Evolutionary conservation across 2,888 invertebrate genomes (phyloP), one percentile per base, ranked within the genome.

Genomic region (Strigamia transsilvanica): DNA sequence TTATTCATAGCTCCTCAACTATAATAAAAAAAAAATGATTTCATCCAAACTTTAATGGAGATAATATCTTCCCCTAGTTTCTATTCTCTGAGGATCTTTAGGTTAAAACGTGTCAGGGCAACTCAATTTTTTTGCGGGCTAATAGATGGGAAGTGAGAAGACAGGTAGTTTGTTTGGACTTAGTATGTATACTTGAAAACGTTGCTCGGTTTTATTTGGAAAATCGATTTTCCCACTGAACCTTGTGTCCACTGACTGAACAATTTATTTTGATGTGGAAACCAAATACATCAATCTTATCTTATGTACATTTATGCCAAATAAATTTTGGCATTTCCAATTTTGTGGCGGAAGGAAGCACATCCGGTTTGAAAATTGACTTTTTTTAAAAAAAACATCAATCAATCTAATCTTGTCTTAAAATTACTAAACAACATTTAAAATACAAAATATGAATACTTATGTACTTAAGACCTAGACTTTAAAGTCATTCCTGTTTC

Each of bases 181-280:
- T 51, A 32, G n/a, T 18, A 56, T 56, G 73, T 15, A 18, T 12
- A 32, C 32, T 32, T 73, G 32, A 73, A 27, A 73, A 73, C 13
- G 61, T 66, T 12, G 13, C 13, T 73, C 0, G 1, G 73, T 73
- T 73, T 66, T 73, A 12, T 12, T 73, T 23, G 7, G 73, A 32
- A 32, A 73, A 73, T 73, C 73, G 73, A 73, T 73, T 73, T 66
- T 73, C 27, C 73, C 23, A 73, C 13, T 32, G 27, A 73, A 73
- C 27, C 32, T 32, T 73, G 32, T 32, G 73, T 73, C 73, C 73
- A 73, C 27, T 32, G 73, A 27, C 32, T 32, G 73, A 32, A 32
- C 73, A 32, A 73, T 73, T 73, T 73, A 73, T 73, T 73, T 3
- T n/a, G 73, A 13, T 15, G 73, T 27, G 32, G n/a, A 32, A 73